phyloP scores from a whole-genome alignment of 2,888 invertebrate species.

The Scaptomyza flava region DNA sequence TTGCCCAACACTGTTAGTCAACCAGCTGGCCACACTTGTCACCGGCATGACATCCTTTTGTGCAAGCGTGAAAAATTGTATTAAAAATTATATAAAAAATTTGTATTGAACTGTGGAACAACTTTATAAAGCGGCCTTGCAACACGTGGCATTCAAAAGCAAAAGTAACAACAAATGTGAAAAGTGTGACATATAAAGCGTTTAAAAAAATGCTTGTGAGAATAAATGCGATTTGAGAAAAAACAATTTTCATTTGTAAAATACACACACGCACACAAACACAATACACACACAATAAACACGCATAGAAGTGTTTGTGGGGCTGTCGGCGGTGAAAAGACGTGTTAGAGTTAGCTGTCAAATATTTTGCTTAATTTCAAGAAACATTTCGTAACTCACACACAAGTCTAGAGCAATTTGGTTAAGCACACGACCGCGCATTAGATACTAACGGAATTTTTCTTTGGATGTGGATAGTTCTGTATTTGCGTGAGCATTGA shows the following conservation, averaged over 20 bases:
- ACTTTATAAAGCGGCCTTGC: not conserved
- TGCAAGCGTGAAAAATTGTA: constrained; percentile 8
- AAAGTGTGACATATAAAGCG: not conserved
- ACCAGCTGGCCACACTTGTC: not conserved
- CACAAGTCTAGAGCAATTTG: constrained; percentile 66
- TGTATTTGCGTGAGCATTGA: constrained; percentile 62
- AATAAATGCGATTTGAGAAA: constrained; percentile 14
- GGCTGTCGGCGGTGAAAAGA: constrained; percentile 29
- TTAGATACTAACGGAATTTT: constrained; percentile 56
- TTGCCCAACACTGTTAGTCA: constrained; percentile 25
- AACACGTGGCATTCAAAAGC: not conserved
- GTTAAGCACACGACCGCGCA: constrained; percentile 58
- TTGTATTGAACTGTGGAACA: constrained; percentile 10
- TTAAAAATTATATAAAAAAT: constrained; percentile 1
- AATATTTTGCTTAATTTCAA: constrained; percentile 61
- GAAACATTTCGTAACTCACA: constrained; percentile 55
- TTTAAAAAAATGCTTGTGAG: constrained; percentile 22
- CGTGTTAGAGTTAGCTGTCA: constrained; percentile 67
- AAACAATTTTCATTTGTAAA: not conserved
- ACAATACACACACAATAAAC: not conserved
- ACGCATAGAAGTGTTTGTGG: constrained; percentile 2
- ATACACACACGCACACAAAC: not conserved
- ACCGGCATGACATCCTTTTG: constrained; percentile 10
- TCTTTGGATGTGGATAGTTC: constrained; percentile 30
- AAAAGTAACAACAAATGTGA: constrained; percentile 23